A percentile compares a stretch with the other conserved stretches of the same genome.
phyloP scores from a whole-genome alignment of 1,140 invertebrate species.

The Chionoecetes opilio region DNA sequence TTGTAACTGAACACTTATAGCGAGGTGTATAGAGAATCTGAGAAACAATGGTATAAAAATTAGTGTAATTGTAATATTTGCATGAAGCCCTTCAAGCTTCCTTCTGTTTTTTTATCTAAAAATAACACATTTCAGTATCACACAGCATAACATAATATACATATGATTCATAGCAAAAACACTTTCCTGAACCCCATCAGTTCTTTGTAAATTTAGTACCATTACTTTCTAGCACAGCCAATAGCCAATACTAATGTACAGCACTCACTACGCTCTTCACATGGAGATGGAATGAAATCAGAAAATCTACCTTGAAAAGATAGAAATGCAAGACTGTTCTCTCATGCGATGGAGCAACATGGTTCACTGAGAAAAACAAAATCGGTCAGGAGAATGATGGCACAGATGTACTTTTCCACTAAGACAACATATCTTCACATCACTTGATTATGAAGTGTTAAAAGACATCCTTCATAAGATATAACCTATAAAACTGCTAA shows the following conservation, averaged over 20 bases:
- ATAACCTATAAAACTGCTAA: background rate
- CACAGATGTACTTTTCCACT: background rate
- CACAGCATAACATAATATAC: background rate
- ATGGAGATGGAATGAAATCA: conserved; percentile 33
- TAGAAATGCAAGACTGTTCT: conserved; percentile 56
- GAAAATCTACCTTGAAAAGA: conserved; percentile 53
- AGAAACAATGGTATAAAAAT: too few relatives aligned
- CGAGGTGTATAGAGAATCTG: too few relatives aligned
- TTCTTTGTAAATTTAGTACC: background rate
- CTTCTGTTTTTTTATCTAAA: too few relatives aligned
- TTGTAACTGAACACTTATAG: too few relatives aligned
- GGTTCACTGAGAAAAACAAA: conserved; percentile 67
- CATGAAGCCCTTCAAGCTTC: too few relatives aligned
- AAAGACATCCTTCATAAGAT: background rate
- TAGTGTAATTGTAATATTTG: too few relatives aligned
- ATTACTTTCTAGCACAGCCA: conserved; percentile 27
- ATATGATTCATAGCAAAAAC: background rate
- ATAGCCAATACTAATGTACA: background rate
- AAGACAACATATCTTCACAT: background rate
- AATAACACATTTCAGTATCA: background rate
- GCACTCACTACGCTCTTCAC: conserved; percentile 52
- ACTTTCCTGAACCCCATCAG: conserved; percentile 12
- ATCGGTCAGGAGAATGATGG: conserved; percentile 19
- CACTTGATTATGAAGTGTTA: background rate
- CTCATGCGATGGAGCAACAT: conserved; percentile 71